phyloP scores from a whole-genome alignment of 2,888 invertebrate species.

The Aleiodes testaceus region DNA sequence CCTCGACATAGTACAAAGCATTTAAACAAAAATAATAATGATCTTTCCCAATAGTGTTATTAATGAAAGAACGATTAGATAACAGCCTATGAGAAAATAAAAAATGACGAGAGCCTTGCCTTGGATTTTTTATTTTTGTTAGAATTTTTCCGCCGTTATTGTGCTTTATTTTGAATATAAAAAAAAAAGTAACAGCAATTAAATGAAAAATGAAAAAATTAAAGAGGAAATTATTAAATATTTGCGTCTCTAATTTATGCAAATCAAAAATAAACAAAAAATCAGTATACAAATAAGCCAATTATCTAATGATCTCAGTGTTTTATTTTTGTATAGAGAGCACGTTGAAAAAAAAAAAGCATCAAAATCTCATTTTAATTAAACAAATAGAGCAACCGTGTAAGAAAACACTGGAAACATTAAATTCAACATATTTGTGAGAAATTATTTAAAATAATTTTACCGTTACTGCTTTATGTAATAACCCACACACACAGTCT shows the following conservation, averaged over 20 bases:
- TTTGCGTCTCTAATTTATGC: constrained; percentile 16
- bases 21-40: constrained; percentile 43
- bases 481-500: constrained; percentile 63
- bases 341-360: constrained; percentile 5
- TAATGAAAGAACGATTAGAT: constrained; percentile 39
- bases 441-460: constrained; percentile 43
- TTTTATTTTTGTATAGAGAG: constrained; percentile 71
- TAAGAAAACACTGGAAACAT: constrained; percentile 37
- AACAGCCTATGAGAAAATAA: constrained; percentile 41
- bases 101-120: constrained; percentile 32
- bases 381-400: constrained; percentile 35
- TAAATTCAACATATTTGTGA: constrained; percentile 38
- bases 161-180: constrained; percentile 7
- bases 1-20: constrained; percentile 45
- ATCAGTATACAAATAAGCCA: constrained; percentile 52
- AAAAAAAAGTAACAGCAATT: constrained; percentile 1
- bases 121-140: constrained; percentile 26
- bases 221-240: constrained; percentile 14
- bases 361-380: background rate
- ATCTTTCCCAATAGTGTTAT: constrained; percentile 40
- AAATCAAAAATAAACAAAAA: constrained; percentile 21
- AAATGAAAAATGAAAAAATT: constrained; percentile 28
- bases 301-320: constrained; percentile 66
- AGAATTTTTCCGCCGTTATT: constrained; percentile 11
- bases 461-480: constrained; percentile 70